Base-by-base conservation (phyloP, 2,888 invertebrate genomes). In the Drosophila anomelani region DNA sequence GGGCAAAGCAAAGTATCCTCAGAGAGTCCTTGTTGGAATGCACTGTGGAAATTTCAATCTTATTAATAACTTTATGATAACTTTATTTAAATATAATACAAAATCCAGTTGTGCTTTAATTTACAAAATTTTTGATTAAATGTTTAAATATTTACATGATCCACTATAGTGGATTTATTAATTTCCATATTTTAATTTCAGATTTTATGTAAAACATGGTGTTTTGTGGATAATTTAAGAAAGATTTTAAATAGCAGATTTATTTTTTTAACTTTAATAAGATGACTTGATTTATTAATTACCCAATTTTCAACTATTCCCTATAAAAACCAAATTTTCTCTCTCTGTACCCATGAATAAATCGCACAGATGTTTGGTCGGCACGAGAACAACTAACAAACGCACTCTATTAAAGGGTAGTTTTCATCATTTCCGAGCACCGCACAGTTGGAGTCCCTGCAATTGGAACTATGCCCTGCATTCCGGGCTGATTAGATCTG, bases 341-440 rank as follows among this genome's bases (percentile, higher is more conserved):
- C 20, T 20, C 51, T 20, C 34, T 51, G 51, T 13, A 62, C 56
- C 51, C 41, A 43, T 34, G 46, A 47, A 36, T 53, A 91, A 90
- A 89, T 78, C 74, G 89, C 89, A 91, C 91, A 91, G 91, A 91
- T 91, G 91, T 81, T 78, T 68, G 54, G 68, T 76, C 70, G 70
- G 64, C 69, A 60, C 56, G n/a, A 10, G 74, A 49, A 55, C 60
- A 69, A 80, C 70, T 70, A 64, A 61, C 47, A 59, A 38, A 63
- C 60, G 63, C 74, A 75, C 79, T 87, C 88, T 83, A 91, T 87
- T 77, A 87, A 91, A 91, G 92, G 92, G 91, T 92, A 92, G 92
- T 91, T 92, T 91, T 90, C 86, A 91, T 86, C 86, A 89, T 90
- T 88, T 80, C 76, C 81, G 26, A 34, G 29, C 73, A 77, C 69